Base-by-base conservation (phyloP, 2,797 vertebrate genomes). In the Lacerta agilis region DNA sequence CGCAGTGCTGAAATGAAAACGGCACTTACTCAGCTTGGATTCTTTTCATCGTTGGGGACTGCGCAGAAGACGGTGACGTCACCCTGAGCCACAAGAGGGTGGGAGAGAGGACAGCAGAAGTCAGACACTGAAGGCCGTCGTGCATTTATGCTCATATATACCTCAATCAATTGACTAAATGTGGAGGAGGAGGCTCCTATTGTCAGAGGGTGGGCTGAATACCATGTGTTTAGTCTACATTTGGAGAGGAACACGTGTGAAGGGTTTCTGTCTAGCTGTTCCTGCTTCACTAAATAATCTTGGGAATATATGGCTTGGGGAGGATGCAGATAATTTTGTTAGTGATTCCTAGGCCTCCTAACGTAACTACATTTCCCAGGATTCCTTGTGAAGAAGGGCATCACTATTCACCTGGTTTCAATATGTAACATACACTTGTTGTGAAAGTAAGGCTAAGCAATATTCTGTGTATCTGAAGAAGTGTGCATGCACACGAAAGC, bases 21-120 rank as follows among this genome's bases (percentile, higher is more conserved):
- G 11, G 67, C 87, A 95, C 97, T 96, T 96, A 97, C 97, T 96
- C 94, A 73, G 92, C 87, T 45, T 92, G 33, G 0, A 86, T 13
- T 85, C 85, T 93, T 71, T 83, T 95, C 87, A 89, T 85, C 69
- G 86, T 27, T 88, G 94, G 91, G 85, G 80, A 84, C 38, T 88
- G 86, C 83, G 71, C 71, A 75, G 90, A 73, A 93, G 58, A 90
- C 5, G 55, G 8, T 0, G 89, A 88, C 7, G 87, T 25, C 38
- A 92, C 84, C 29, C 96, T 97, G 93, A 88, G 79, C 10, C 38
- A 93, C 49, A 86, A 90, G 89, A 1, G 93, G 93, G 64, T 85
- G 83, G 78, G 45, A 61, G 79, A 86, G 86, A 92, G 87, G 91
- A 90, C 66, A 64, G 29, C 25, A 79, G n/a, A 78, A 72, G 79